Conservation (phyloP, 2,888 invertebrate genomes). For the Glyphotaelius pellucidus region DNA sequence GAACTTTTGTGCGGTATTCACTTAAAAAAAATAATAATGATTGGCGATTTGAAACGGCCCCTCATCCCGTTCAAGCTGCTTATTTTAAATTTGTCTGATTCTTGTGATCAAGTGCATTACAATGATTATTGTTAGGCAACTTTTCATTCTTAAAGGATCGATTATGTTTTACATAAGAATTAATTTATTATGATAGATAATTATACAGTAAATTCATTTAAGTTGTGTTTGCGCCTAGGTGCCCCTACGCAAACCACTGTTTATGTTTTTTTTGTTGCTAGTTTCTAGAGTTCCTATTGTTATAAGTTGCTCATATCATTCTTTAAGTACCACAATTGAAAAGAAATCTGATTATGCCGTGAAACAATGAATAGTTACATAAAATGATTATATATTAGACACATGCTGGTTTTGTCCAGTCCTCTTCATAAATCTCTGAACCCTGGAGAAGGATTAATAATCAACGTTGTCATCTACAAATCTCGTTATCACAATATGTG, state of each 20-base stretch:
- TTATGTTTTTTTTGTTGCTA: neutral
- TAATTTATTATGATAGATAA: neutral
- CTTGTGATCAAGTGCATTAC: too few species aligned
- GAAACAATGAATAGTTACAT: conserved; percentile 31
- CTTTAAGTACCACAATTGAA: neutral
- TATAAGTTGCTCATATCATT: neutral
- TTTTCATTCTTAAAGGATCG: neutral
- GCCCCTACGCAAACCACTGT: neutral
- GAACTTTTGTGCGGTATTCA: too few species aligned
- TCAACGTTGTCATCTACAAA: neutral
- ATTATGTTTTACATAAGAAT: neutral
- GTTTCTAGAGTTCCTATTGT: neutral
- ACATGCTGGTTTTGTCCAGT: neutral
- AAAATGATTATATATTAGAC: conserved; percentile 11
- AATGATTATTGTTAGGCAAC: neutral
- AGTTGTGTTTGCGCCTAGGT: neutral
- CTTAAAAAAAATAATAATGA: too few species aligned
- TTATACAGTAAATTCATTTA: neutral
- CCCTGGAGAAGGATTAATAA: neutral
- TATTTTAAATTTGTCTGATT: too few species aligned
- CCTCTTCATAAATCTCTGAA: neutral
- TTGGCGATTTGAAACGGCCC: too few species aligned
- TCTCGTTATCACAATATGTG: neutral
- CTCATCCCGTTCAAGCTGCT: too few species aligned
- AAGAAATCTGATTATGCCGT: conserved; percentile 3